Percentiles rank a stretch among this genome's conserved stretches.
These are phyloP conservation scores for Drosophila parvula DNA, from an alignment of 1,140 invertebrate species.

Conservation along the genomic window DNA sequence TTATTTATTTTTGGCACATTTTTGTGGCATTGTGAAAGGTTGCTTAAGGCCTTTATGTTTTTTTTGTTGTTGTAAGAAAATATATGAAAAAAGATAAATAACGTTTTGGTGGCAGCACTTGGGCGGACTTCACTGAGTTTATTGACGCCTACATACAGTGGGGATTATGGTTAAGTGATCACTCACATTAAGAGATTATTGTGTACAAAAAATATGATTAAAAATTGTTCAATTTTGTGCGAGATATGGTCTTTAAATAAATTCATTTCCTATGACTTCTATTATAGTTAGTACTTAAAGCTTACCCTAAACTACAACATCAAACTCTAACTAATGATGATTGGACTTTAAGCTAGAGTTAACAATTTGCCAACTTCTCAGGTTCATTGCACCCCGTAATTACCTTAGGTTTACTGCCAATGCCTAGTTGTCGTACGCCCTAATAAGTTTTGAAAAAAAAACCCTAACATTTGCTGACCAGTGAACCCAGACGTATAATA, in stretches of 20 bases:
- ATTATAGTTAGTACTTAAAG: not conserved
- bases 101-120: not conserved
- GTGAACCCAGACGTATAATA: constrained; percentile 27
- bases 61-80: constrained; percentile 6
- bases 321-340: not conserved
- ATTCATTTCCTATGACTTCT: not conserved
- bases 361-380: constrained; percentile 18
- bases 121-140: constrained; percentile 5
- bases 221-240: not conserved
- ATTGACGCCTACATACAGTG: constrained; percentile 22
- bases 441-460: not conserved
- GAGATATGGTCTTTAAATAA: not conserved
- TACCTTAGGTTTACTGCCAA: constrained; percentile 19
- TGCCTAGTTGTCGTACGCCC: constrained; percentile 11
- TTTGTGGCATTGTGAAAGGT: constrained; percentile 67
- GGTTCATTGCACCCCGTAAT: constrained; percentile 59
- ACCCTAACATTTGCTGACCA: not conserved
- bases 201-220: not conserved
- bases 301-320: not conserved
- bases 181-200: too few relatives aligned
- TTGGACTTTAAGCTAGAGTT: not conserved
- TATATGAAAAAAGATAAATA: not conserved
- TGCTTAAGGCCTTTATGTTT: constrained; percentile 30
- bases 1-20: constrained; percentile 56
- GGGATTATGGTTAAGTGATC: not conserved